A percentile compares a stretch with the other conserved stretches of the same genome.
phyloP scores from a whole-genome alignment of 1,140 invertebrate genomes.

The Macrosteles quadrilineatus region DNA sequence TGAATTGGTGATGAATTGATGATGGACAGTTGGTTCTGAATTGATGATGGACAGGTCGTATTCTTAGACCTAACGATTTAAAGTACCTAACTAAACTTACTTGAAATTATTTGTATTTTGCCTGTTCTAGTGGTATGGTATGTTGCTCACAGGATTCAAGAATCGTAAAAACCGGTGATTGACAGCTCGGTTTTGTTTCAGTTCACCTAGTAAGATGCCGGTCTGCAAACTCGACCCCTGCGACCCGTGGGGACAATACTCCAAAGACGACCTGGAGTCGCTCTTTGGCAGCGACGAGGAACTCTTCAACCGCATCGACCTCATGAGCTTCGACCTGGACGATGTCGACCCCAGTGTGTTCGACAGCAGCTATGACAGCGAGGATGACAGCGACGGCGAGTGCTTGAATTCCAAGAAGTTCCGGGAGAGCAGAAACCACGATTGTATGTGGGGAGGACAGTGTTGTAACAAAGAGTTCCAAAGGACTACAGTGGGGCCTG shows the following conservation, averaged over 20 bases:
- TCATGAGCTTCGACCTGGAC: not conserved
- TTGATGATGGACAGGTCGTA: no score
- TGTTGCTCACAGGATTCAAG: no score
- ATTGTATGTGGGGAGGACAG: constrained; percentile 68
- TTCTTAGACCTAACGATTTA: no score
- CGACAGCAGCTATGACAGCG: not conserved
- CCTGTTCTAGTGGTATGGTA: no score
- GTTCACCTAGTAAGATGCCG: not conserved
- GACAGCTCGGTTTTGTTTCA: not conserved
- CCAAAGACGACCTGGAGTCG: not conserved
- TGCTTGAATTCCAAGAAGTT: constrained; percentile 45
- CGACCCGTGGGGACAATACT: not conserved
- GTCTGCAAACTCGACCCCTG: not conserved
- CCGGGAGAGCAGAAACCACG: constrained; percentile 54
- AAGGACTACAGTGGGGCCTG: constrained; percentile 38
- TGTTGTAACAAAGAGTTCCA: constrained; percentile 56
- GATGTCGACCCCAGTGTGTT: not conserved
- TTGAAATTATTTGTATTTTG: no score
- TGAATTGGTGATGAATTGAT: no score
- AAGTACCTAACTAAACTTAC: no score
- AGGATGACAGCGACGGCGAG: no score
- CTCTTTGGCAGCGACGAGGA: not conserved
- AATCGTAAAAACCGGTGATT: no score
- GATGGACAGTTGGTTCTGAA: no score
- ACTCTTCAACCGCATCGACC: not conserved